Percentiles rank a stretch among this genome's conserved stretches.
These are phyloP conservation scores for Chionodraco myersi DNA, from an alignment of 2,113 vertebrate species.

Conservation along the genomic window DNA sequence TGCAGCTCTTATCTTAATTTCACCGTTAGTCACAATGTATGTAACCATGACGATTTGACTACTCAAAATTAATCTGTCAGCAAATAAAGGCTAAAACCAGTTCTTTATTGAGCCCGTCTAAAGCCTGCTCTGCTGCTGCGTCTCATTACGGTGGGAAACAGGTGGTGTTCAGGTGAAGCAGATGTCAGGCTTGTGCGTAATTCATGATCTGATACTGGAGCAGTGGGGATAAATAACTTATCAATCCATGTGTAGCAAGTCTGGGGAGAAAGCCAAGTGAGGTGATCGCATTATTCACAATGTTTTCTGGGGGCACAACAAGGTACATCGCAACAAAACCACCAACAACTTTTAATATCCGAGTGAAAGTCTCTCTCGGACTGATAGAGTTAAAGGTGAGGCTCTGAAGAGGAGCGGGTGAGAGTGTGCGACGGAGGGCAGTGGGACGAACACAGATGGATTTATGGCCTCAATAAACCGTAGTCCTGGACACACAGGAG, in stretches of 20 bases:
- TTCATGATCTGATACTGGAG: slow-evolving; percentile 78
- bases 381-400: slow-evolving; percentile 24
- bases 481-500: slow-evolving; percentile 46
- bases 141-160: slow-evolving; percentile 55
- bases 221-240: slow-evolving; percentile 70
- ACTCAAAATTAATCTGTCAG: background rate
- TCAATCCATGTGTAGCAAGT: slow-evolving; percentile 41
- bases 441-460: slow-evolving; percentile 42
- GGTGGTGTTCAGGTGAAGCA: slow-evolving; percentile 75
- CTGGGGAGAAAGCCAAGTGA: slow-evolving; percentile 18
- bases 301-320: background rate
- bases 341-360: slow-evolving; percentile 8
- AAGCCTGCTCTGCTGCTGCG: slow-evolving; percentile 1
- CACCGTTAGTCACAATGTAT: background rate
- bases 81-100: background rate
- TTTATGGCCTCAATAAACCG: slow-evolving; percentile 75
- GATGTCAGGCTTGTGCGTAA: slow-evolving; percentile 69
- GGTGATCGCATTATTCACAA: slow-evolving; percentile 9
- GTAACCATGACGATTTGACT: background rate
- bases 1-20: background rate
- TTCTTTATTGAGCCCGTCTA: background rate
- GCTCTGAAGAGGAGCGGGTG: slow-evolving; percentile 16
- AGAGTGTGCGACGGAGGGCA: slow-evolving; percentile 2
- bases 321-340: slow-evolving; percentile 2
- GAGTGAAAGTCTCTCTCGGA: background rate